Percentiles rank a stretch among this genome's conserved stretches.
Conservation (phyloP, 2,888 invertebrate species). For the Plebejus melissa region DNA sequence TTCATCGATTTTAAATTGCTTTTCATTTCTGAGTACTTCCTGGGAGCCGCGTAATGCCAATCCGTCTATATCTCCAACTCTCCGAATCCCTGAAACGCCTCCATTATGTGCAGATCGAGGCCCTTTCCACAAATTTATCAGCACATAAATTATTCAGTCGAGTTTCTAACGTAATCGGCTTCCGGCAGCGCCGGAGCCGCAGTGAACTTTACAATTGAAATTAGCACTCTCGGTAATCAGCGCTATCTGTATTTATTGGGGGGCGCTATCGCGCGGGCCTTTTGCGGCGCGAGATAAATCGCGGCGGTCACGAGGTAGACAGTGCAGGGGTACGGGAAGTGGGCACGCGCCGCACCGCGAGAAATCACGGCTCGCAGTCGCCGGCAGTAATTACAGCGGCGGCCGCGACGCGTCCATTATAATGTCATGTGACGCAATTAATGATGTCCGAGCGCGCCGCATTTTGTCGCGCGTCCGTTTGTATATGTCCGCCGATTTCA, state of each 20-base stretch:
- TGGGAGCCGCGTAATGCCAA: neutral
- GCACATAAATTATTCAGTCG: slow-evolving; percentile 7
- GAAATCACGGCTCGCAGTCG: neutral
- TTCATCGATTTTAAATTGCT: neutral
- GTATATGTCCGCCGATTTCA: neutral
- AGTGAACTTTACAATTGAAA: slow-evolving; percentile 19
- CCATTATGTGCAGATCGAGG: neutral
- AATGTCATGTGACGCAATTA: slow-evolving; percentile 3
- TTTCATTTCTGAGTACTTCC: neutral
- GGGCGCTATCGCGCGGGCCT: neutral
- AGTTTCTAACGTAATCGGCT: slow-evolving; percentile 6
- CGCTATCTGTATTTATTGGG: slow-evolving; percentile 17
- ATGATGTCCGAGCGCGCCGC: slow-evolving; percentile 2
- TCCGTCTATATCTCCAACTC: neutral
- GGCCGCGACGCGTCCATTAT: slow-evolving; percentile 2
- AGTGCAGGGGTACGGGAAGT: neutral
- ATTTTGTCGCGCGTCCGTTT: neutral
- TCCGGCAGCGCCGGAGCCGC: neutral
- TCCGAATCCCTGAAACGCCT: neutral
- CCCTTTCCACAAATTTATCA: neutral
- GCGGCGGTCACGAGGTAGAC: neutral
- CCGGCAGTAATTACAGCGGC: neutral
- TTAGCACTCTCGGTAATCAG: slow-evolving; percentile 14
- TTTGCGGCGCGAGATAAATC: slow-evolving; percentile 11
- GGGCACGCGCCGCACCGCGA: neutral